A percentile compares a stretch with the other conserved stretches of the same genome.
Conservation (phyloP, 1,140 invertebrate genomes). For the Hyles vespertilio region DNA sequence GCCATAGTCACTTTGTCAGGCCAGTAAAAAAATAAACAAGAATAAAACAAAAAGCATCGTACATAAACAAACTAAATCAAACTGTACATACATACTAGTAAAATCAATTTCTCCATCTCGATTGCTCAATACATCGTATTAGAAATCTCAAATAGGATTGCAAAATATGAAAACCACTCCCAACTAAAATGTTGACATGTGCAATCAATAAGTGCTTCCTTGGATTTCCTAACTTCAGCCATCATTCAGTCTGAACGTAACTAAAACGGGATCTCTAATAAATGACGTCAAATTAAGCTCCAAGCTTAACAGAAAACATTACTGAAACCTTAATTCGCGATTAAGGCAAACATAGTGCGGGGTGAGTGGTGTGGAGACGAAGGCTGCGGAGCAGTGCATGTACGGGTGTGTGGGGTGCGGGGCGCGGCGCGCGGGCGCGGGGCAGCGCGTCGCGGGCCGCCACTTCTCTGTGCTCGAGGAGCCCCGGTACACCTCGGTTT, state of each 20-base stretch:
- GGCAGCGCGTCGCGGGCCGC: slow-evolving; percentile 59
- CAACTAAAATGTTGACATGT: too few species aligned
- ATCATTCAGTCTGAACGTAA: slow-evolving; percentile 14
- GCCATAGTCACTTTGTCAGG: too few species aligned
- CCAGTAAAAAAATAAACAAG: too few species aligned
- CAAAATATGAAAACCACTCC: too few species aligned
- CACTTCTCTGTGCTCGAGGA: slow-evolving; percentile 70
- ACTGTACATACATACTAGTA: too few species aligned
- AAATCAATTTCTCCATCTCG: too few species aligned
- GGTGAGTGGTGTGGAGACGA: slow-evolving; percentile 74
- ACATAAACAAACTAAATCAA: too few species aligned
- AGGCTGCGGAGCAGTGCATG: slow-evolving; percentile 62
- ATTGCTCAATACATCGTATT: too few species aligned
- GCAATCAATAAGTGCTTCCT: background rate
- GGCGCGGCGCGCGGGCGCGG: slow-evolving; percentile 35
- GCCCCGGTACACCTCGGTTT: slow-evolving; percentile 70
- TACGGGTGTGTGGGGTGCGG: slow-evolving; percentile 38
- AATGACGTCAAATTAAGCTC: slow-evolving; percentile 66
- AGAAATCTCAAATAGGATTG: too few species aligned
- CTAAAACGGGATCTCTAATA: slow-evolving; percentile 39
- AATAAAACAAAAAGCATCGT: too few species aligned
- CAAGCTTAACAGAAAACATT: slow-evolving; percentile 69
- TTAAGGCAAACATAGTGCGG: slow-evolving; percentile 74
- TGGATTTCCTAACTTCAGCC: background rate
- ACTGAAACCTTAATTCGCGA: slow-evolving; percentile 71